A percentile compares a stretch with the other conserved stretches of the same genome.
Conservation (phyloP, 2,888 invertebrate genomes). For the Amblyteles armatorius region DNA sequence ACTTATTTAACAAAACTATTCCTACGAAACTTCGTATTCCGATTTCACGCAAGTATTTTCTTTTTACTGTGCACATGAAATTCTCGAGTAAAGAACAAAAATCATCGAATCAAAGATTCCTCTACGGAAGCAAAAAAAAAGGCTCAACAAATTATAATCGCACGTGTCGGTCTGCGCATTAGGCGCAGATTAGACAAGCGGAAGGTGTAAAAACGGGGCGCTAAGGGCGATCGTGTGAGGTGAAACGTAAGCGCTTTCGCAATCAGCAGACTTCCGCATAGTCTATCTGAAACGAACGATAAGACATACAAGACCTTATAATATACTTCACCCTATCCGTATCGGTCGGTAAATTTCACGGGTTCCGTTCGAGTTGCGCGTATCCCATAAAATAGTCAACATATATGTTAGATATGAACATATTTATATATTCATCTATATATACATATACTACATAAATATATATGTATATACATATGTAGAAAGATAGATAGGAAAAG, state of each 20-base stretch:
- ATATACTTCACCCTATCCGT: slow-evolving; percentile 60
- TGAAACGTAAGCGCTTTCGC: slow-evolving; percentile 70
- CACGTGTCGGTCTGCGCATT: slow-evolving; percentile 14
- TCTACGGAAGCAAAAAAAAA: too few relatives aligned
- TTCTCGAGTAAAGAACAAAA: too few relatives aligned
- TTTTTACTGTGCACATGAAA: too few relatives aligned
- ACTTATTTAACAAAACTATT: too few relatives aligned
- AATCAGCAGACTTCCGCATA: slow-evolving; percentile 78
- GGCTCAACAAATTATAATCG: not conserved
- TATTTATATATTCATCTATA: slow-evolving; percentile 7
- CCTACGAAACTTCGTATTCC: too few relatives aligned
- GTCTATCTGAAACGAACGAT: slow-evolving; percentile 70
- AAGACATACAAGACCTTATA: slow-evolving; percentile 70
- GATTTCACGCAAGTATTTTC: too few relatives aligned
- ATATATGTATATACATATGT: slow-evolving; percentile 5
- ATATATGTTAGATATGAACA: slow-evolving; percentile 28
- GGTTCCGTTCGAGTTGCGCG: slow-evolving; percentile 42
- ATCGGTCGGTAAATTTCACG: slow-evolving; percentile 50
- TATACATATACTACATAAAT: not conserved
- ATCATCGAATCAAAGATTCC: too few relatives aligned
- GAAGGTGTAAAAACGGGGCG: slow-evolving; percentile 10
- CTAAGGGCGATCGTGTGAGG: not conserved
- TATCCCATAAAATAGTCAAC: slow-evolving; percentile 34
- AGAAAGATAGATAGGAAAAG: slow-evolving; percentile 25
- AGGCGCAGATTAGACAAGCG: slow-evolving; percentile 28